Evolutionary conservation across 2,888 invertebrate genomes (phyloP).

Genomic region (Caenorhabditis doughertyi): DNA sequence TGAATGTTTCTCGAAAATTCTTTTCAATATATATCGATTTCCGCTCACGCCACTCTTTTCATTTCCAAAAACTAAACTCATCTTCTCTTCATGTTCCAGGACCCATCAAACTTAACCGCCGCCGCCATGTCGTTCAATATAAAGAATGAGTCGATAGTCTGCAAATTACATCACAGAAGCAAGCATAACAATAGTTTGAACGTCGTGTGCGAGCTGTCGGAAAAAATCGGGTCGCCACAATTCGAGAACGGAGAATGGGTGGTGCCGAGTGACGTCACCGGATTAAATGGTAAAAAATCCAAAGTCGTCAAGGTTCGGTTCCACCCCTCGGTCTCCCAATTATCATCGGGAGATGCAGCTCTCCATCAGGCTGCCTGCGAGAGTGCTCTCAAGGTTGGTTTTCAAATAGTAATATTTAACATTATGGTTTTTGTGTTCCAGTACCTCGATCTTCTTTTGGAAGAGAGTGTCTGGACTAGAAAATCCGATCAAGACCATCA

Average conservation of each 20-base stretch:
- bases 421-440: background rate
- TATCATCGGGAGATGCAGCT: conserved; percentile 44
- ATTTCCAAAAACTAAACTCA: background rate
- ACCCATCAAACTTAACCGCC: conserved; percentile 60
- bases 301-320: conserved; percentile 58
- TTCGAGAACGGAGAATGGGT: conserved; percentile 58
- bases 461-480: conserved; percentile 58
- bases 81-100: conserved; percentile 24
- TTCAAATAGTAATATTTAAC: background rate
- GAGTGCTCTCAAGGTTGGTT: conserved; percentile 51
- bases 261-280: conserved; percentile 59
- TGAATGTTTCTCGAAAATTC: conserved; percentile 15
- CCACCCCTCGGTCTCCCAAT: conserved; percentile 57
- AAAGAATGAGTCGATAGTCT: conserved; percentile 60
- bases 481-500: conserved; percentile 40
- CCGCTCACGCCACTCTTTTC: background rate
- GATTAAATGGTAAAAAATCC: conserved; percentile 58
- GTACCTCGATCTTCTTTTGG: conserved; percentile 59
- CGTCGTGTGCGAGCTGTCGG: conserved; percentile 62
- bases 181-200: conserved; percentile 61
- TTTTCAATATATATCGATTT: background rate
- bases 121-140: conserved; percentile 66
- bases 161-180: conserved; percentile 57
- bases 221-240: conserved; percentile 57
- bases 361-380: conserved; percentile 54